Evolutionary conservation across 2,113 vertebrate species (phyloP).

Genomic region (Corythornis vintsioides): DNA sequence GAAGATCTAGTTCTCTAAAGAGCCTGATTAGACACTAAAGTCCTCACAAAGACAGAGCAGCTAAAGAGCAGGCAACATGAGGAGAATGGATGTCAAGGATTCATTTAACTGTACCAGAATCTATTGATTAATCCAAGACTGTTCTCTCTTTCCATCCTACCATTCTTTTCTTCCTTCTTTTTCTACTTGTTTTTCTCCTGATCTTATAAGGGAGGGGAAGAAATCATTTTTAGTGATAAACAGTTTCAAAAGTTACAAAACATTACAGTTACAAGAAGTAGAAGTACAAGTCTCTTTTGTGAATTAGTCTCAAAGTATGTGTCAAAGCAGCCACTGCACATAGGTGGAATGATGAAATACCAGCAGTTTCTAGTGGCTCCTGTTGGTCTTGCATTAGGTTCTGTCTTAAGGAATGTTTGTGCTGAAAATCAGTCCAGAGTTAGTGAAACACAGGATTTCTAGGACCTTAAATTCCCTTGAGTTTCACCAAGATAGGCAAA

Average conservation of each 20-base stretch:
- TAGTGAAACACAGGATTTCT: not conserved
- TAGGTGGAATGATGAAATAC: not conserved
- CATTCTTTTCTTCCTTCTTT: not conserved
- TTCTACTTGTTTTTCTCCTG: not conserved
- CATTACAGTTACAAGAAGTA: not conserved
- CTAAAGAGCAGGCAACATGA: not conserved
- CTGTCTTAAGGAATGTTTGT: not conserved
- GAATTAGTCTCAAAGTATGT: not conserved
- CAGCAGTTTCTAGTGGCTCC: not conserved
- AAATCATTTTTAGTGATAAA: not conserved
- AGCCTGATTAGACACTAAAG: not conserved
- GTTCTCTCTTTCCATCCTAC: not conserved
- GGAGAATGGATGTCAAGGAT: not conserved
- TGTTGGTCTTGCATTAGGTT: not conserved
- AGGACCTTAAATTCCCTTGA: not conserved
- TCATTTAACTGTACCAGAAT: not conserved
- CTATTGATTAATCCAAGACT: not conserved
- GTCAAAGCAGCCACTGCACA: rapidly evolving
- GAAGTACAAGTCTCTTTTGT: not conserved
- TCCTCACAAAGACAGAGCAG: not conserved
- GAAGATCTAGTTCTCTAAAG: not conserved
- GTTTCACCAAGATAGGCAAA: not conserved
- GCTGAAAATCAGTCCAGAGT: not conserved
- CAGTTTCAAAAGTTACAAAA: not conserved
- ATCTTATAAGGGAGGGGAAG: not conserved